Evolutionary conservation across 2,888 invertebrate species (phyloP).

Genomic region (Cephus runcator): DNA sequence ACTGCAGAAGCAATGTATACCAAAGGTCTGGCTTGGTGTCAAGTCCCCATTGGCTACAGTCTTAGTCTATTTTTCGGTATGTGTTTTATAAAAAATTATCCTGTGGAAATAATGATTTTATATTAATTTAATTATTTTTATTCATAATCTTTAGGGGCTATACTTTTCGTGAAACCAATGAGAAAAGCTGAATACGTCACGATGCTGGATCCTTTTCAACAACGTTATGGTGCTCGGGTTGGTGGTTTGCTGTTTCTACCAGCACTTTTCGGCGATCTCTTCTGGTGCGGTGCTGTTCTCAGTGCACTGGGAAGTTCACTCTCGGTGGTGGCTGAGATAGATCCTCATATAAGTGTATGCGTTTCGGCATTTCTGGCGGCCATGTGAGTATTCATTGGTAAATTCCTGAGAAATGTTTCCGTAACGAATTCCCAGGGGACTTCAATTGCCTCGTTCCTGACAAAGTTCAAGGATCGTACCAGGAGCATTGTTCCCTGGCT

Average conservation of each 20-base stretch:
- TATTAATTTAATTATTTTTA: background rate
- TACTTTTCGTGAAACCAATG: conserved; percentile 78
- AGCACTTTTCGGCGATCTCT: conserved; percentile 76
- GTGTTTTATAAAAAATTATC: conserved; percentile 29
- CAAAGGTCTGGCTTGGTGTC: conserved; percentile 74
- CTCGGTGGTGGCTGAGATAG: conserved; percentile 55
- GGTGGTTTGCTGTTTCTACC: conserved; percentile 76
- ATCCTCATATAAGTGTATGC: conserved; percentile 55
- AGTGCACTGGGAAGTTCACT: conserved; percentile 71
- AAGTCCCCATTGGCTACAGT: conserved; percentile 79
- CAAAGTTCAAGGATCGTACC: background rate
- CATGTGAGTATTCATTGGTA: conserved; percentile 44
- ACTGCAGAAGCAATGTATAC: conserved; percentile 76
- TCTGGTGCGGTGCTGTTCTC: conserved; percentile 77
- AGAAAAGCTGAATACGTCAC: conserved; percentile 76
- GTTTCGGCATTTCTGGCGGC: conserved; percentile 55
- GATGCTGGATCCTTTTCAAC: conserved; percentile 79
- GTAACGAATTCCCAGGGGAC: background rate
- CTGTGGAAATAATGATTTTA: background rate
- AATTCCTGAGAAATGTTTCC: background rate
- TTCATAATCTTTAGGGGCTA: conserved; percentile 67
- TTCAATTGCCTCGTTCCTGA: background rate
- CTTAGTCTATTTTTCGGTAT: conserved; percentile 74
- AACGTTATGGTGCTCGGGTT: conserved; percentile 75
- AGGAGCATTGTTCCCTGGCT: background rate